phyloP scores from a whole-genome alignment of 2,113 vertebrate species.

The Pungitius pungitius region DNA sequence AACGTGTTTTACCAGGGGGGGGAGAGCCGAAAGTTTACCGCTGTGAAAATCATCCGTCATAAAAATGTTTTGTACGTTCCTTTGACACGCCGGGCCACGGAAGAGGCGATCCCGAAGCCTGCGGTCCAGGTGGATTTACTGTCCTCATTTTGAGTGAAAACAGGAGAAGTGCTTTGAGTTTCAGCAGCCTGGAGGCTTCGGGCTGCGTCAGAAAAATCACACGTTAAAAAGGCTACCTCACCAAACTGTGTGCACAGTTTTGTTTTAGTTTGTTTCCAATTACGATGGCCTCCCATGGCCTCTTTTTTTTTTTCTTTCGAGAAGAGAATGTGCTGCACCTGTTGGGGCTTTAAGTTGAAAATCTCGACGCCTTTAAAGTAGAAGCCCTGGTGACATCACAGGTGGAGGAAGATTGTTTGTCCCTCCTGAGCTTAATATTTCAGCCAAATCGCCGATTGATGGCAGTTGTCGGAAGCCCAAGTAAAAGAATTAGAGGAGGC shows the following conservation, averaged over 20 bases:
- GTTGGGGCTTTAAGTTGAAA: background rate
- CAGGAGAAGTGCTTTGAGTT: too few relatives aligned
- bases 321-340: too few relatives aligned
- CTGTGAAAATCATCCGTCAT: background rate
- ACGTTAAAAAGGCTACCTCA: background rate
- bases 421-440: background rate
- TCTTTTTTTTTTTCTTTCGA: too few relatives aligned
- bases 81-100: background rate
- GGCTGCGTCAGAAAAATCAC: background rate
- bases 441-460: too few relatives aligned
- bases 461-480: too few relatives aligned
- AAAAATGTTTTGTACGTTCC: background rate
- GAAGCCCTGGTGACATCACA: background rate
- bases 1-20: background rate
- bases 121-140: background rate
- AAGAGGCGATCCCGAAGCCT: background rate
- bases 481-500: too few relatives aligned
- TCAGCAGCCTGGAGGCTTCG: too few relatives aligned
- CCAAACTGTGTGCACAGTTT: background rate
- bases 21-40: constrained; percentile 15
- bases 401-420: background rate
- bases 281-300: too few relatives aligned
- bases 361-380: background rate
- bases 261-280: too few relatives aligned
- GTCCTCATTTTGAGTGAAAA: background rate